Conservation (phyloP, 2,797 vertebrate genomes). For the Hemibagrus guttatus region DNA sequence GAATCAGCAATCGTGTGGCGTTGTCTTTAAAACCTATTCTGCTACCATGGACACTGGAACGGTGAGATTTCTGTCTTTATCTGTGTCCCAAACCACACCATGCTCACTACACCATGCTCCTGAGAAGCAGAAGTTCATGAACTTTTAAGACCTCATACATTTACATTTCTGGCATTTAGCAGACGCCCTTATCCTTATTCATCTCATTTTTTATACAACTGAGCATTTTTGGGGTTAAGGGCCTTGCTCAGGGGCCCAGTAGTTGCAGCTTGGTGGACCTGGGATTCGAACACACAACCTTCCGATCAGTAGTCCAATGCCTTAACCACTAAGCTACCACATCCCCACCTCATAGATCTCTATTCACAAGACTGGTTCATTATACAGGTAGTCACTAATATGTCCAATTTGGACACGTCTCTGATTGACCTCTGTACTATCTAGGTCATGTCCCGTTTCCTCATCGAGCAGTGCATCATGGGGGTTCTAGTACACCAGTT, state of each 20-base stretch:
- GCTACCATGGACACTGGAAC: slow-evolving; percentile 80
- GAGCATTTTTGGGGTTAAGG: no score
- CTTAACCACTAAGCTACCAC: no score
- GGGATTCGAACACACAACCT: no score
- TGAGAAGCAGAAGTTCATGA: neutral
- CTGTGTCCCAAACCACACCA: neutral
- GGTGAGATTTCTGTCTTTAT: slow-evolving; percentile 65
- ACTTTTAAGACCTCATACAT: no score
- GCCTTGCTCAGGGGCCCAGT: no score
- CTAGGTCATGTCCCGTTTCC: neutral
- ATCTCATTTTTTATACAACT: no score
- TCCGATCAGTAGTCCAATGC: no score
- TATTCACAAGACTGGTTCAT: neutral
- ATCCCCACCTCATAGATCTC: neutral
- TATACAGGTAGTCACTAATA: neutral
- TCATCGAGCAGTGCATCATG: no score
- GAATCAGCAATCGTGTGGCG: slow-evolving; percentile 42
- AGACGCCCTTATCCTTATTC: no score
- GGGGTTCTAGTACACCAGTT: no score
- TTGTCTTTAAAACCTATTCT: slow-evolving; percentile 35
- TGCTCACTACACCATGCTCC: neutral
- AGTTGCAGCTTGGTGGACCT: no score
- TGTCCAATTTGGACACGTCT: neutral
- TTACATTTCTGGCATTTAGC: no score
- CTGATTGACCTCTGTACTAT: neutral